phyloP scores from a whole-genome alignment of 35 echinoderm and acorn worm genomes.

The Lytechinus variegatus region DNA sequence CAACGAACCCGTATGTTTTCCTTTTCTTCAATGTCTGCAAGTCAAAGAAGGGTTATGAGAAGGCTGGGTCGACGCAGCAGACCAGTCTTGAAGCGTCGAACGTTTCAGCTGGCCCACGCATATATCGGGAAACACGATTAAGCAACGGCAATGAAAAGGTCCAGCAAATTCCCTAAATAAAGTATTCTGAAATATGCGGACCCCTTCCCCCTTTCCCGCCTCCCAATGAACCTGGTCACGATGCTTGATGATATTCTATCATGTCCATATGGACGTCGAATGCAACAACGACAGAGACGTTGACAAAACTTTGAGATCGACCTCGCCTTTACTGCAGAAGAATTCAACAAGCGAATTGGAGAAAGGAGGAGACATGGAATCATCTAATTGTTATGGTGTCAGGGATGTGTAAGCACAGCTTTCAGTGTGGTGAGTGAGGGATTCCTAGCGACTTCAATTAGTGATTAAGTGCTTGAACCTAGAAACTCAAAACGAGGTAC shows the following conservation, averaged over 20 bases:
- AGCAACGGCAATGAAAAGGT: conserved; percentile 36
- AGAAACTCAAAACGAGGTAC: background rate
- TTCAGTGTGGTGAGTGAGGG: background rate
- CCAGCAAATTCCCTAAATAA: background rate
- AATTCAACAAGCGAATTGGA: background rate
- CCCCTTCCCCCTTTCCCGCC: background rate
- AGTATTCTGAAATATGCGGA: background rate
- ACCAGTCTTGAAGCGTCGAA: conserved; percentile 29
- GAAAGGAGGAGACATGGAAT: background rate
- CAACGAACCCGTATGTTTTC: conserved; percentile 87
- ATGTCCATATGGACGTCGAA: background rate
- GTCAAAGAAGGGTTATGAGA: conserved; percentile 39
- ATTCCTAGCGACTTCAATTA: background rate
- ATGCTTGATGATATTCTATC: background rate
- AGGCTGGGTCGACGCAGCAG: conserved; percentile 53
- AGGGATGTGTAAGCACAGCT: background rate
- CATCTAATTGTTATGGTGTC: background rate
- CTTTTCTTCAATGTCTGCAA: conserved; percentile 86
- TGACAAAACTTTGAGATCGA: background rate
- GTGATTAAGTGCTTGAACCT: background rate
- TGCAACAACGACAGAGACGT: background rate
- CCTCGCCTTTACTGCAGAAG: background rate
- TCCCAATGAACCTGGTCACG: background rate
- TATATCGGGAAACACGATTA: conserved; percentile 29
- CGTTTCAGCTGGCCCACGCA: background rate